Evolutionary conservation across 2,888 invertebrate species (phyloP).

Genomic region (Diadromus collaris): DNA sequence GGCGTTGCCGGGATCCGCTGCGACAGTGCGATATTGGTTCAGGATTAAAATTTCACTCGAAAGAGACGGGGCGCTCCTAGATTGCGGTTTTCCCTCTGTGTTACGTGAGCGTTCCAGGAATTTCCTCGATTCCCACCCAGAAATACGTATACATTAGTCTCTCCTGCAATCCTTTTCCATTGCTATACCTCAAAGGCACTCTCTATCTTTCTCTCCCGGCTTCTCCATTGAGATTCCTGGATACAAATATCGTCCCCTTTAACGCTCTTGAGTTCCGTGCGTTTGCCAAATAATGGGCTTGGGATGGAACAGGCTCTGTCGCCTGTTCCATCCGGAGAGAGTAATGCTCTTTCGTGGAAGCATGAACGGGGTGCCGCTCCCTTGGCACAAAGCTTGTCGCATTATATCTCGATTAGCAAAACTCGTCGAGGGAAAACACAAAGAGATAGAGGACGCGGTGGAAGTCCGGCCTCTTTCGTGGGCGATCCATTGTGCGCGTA

Average conservation of each 20-base stretch:
- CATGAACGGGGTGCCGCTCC: neutral
- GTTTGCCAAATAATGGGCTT: conserved; percentile 31
- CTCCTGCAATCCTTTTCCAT: too few species aligned
- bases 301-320: too few species aligned
- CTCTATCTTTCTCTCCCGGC: too few species aligned
- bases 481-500: neutral
- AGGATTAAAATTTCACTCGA: conserved; percentile 39
- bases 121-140: neutral
- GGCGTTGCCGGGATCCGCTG: neutral
- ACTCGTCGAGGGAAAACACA: conserved; percentile 45
- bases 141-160: neutral
- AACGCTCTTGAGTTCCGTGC: neutral
- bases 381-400: conserved; percentile 38
- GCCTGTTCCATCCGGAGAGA: conserved; percentile 1
- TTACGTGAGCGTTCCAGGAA: neutral
- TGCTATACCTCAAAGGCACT: too few species aligned
- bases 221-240: neutral
- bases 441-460: conserved; percentile 9
- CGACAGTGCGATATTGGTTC: conserved; percentile 19
- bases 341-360: conserved; percentile 23
- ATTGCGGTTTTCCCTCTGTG: neutral
- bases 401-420: conserved; percentile 52
- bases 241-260: conserved; percentile 6
- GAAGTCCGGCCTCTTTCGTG: conserved; percentile 6
- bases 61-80: neutral